Conservation (phyloP, 2,113 vertebrate genomes). For the Stegostoma tigrinum region DNA sequence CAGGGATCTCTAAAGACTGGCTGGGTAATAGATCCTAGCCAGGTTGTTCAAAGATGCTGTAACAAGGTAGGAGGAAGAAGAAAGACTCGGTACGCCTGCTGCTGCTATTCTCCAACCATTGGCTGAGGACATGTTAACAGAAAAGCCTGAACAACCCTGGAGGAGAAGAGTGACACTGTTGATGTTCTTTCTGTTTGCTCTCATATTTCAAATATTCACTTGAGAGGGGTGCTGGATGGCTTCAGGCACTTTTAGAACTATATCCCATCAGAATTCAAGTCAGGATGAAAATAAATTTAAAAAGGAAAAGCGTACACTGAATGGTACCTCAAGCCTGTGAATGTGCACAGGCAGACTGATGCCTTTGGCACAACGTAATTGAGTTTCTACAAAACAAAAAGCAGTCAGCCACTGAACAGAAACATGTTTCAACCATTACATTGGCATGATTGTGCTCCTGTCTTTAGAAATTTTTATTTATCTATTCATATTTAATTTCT, state of each 20-base stretch:
- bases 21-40: neutral
- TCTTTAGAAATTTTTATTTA: neutral
- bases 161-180: too few species aligned
- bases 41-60: neutral
- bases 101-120: neutral
- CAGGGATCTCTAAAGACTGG: neutral
- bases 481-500: neutral
- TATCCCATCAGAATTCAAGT: neutral
- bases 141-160: too few species aligned
- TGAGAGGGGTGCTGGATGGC: neutral
- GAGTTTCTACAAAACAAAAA: neutral
- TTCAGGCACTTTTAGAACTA: neutral
- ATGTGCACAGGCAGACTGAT: neutral
- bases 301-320: neutral
- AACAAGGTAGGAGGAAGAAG: neutral
- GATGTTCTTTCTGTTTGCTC: neutral
- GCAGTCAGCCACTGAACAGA: neutral
- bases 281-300: neutral
- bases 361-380: neutral
- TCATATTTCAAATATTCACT: neutral
- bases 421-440: neutral
- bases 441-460: neutral
- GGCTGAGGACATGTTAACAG: neutral
- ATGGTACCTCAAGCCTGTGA: neutral
- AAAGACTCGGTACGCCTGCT: neutral